Conservation (phyloP, 2,113 vertebrate genomes). For the Stegostoma tigrinum region DNA sequence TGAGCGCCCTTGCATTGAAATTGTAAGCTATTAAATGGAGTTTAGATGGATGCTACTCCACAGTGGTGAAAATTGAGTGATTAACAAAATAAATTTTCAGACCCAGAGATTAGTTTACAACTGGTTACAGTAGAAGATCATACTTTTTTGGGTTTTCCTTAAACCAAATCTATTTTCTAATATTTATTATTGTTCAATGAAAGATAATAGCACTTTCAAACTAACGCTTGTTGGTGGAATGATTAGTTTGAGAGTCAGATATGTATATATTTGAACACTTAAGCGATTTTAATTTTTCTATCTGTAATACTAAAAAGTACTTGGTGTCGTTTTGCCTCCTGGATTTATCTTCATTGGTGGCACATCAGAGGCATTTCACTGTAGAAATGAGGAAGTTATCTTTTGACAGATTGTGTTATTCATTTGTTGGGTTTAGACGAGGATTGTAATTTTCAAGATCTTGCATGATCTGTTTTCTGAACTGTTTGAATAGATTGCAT, state of each 20-base stretch:
- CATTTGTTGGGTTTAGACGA: not conserved
- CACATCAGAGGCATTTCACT: not conserved
- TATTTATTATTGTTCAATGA: not conserved
- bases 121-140: no score
- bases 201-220: not conserved
- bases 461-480: not conserved
- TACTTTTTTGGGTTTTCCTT: not conserved
- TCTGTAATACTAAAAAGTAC: not conserved
- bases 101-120: not conserved
- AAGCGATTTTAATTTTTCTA: not conserved
- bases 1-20: not conserved
- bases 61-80: not conserved
- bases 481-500: not conserved
- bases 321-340: not conserved
- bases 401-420: not conserved
- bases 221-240: not conserved
- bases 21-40: not conserved
- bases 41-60: not conserved
- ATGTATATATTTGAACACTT: not conserved
- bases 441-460: not conserved
- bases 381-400: not conserved
- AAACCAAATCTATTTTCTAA: not conserved
- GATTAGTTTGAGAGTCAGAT: not conserved
- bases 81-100: not conserved
- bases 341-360: not conserved